A percentile compares a stretch with the other conserved stretches of the same genome.
Evolutionary conservation across 2,113 vertebrate genomes (phyloP).

Genomic region (Alligator sinensis): DNA sequence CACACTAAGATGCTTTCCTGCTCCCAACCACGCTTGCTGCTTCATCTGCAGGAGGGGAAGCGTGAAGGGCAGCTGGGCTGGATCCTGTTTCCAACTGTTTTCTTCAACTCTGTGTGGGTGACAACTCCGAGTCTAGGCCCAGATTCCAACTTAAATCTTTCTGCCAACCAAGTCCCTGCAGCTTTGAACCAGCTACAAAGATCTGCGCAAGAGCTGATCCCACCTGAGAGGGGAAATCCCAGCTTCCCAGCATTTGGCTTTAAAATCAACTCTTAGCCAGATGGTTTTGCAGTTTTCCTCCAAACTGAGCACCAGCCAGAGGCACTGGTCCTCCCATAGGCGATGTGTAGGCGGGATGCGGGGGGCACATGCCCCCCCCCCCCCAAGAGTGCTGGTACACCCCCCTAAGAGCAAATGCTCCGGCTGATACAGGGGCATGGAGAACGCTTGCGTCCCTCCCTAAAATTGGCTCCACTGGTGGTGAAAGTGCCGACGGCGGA

Average conservation of each 20-base stretch:
- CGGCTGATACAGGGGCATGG: no score
- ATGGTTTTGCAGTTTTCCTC: neutral
- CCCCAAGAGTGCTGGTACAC: no score
- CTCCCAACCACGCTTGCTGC: neutral
- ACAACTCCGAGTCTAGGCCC: neutral
- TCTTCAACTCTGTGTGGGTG: neutral
- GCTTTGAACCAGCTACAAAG: neutral
- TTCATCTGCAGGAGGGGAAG: no score
- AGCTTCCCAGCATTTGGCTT: neutral
- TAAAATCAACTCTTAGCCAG: neutral
- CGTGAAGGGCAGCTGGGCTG: no score
- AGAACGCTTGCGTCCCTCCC: no score
- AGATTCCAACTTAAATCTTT: neutral
- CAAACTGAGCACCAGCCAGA: neutral
- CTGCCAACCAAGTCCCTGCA: neutral
- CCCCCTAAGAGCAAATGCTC: no score
- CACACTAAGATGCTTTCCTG: accelerated
- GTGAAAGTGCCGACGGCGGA: no score
- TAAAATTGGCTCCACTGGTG: no score
- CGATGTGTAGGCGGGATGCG: no score
- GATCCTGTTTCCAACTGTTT: no score
- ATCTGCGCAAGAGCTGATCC: neutral
- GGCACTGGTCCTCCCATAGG: no score
- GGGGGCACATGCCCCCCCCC: no score
- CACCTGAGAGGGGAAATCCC: neutral